Evolutionary conservation across 2,888 invertebrate genomes (phyloP).

Genomic region (Entomobrya multifasciata): DNA sequence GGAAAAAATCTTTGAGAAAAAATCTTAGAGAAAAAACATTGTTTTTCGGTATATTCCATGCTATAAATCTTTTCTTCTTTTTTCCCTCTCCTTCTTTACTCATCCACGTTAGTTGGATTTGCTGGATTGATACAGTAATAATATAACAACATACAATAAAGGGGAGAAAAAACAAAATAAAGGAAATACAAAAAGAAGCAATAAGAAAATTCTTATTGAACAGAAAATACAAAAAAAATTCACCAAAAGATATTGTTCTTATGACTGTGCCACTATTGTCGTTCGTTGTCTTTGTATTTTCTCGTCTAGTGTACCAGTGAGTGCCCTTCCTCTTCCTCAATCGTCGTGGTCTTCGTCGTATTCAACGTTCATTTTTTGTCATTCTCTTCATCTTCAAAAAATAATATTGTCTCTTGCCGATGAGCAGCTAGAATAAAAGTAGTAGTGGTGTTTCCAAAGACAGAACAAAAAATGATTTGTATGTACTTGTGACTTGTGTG

Average conservation of each 20-base stretch:
- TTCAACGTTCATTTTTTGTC: slow-evolving; percentile 29
- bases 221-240: slow-evolving; percentile 4
- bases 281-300: neutral
- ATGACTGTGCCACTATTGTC: neutral
- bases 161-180: slow-evolving; percentile 32
- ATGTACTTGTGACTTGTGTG: slow-evolving; percentile 21
- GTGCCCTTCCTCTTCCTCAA: slow-evolving; percentile 36
- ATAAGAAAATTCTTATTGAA: slow-evolving; percentile 2
- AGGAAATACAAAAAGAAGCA: slow-evolving; percentile 6
- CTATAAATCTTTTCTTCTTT: slow-evolving; percentile 18
- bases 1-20: slow-evolving; percentile 6
- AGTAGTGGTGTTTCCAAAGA: neutral
- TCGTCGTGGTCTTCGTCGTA: neutral
- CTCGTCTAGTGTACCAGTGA: neutral
- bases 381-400: neutral
- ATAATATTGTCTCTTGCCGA: slow-evolving; percentile 32
- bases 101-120: neutral
- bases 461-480: neutral
- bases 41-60: slow-evolving; percentile 13
- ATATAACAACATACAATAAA: neutral
- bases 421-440: neutral
- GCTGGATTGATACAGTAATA: slow-evolving; percentile 28
- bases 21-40: slow-evolving; percentile 4
- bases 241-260: slow-evolving; percentile 19
- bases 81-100: neutral